These are phyloP conservation scores for Scomber colias DNA, from an alignment of 2,113 vertebrate species.

Conservation along the genomic window DNA sequence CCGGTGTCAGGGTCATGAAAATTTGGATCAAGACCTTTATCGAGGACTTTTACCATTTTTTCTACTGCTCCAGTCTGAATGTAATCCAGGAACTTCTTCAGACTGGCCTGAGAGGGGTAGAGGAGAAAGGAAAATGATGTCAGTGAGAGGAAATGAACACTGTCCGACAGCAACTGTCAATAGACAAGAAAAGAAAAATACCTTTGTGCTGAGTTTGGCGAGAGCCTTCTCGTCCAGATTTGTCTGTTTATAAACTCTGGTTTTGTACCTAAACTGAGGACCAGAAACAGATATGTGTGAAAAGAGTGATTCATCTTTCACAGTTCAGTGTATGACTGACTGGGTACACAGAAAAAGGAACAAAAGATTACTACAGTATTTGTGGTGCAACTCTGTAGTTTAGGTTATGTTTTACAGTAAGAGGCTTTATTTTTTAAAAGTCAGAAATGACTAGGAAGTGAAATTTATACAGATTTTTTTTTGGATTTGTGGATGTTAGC, in stretches of 20 bases:
- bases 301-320: constrained; percentile 34
- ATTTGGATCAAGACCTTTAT: constrained; percentile 95
- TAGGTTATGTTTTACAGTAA: not conserved
- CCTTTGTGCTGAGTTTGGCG: constrained; percentile 96
- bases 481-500: no score
- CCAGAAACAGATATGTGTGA: constrained; percentile 42
- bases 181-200: constrained; percentile 58
- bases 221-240: constrained; percentile 96
- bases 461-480: not conserved
- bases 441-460: not conserved
- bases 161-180: not conserved
- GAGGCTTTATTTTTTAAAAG: not conserved
- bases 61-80: constrained; percentile 89
- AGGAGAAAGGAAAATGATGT: not conserved
- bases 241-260: constrained; percentile 95
- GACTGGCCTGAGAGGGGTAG: constrained; percentile 84
- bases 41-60: constrained; percentile 90
- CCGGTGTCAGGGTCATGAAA: constrained; percentile 93
- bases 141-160: not conserved
- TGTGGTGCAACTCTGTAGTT: constrained; percentile 14
- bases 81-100: constrained; percentile 94
- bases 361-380: not conserved
- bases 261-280: constrained; percentile 97
- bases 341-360: constrained; percentile 1
- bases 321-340: constrained; percentile 19